These are phyloP conservation scores for Eurypyga helias DNA, from an alignment of 2,113 vertebrate genomes.

Conservation along the genomic window DNA sequence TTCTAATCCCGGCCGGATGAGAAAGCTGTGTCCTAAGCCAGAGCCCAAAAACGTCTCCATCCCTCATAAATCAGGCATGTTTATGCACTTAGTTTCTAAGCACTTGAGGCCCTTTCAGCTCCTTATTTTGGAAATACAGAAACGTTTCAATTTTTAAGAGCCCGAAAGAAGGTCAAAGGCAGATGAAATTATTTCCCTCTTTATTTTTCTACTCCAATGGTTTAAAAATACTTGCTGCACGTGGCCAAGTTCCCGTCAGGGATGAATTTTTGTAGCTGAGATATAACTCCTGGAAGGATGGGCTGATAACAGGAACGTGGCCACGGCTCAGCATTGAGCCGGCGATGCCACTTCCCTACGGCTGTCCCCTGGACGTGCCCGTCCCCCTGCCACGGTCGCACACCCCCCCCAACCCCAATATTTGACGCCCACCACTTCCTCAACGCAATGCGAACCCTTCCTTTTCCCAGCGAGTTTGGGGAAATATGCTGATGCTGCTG, in stretches of 20 bases:
- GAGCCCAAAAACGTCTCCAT: not conserved
- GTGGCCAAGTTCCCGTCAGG: not conserved
- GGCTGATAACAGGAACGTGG: not conserved
- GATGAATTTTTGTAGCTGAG: not conserved
- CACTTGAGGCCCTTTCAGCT: not conserved
- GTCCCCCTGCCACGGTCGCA: rapidly evolving
- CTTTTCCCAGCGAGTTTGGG: not conserved
- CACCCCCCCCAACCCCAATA: not conserved
- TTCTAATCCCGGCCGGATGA: rapidly evolving
- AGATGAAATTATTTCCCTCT: not conserved
- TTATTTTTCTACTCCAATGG: not conserved
- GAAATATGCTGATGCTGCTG: conserved; percentile 44
- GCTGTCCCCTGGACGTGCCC: not conserved
- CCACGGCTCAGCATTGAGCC: not conserved
- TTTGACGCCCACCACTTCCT: rapidly evolving
- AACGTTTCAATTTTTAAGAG: not conserved
- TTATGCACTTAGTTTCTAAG: not conserved
- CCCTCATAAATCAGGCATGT: not conserved
- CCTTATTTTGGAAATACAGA: not conserved
- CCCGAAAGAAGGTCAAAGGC: not conserved
- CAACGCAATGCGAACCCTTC: rapidly evolving
- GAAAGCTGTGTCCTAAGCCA: not conserved
- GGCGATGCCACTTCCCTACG: rapidly evolving
- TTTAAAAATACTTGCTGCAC: not conserved
- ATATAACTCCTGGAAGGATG: not conserved